Evolutionary conservation across 2,113 vertebrate genomes (phyloP), one percentile per base, ranked within the genome.

Genomic region (Zosterops japonicus): DNA sequence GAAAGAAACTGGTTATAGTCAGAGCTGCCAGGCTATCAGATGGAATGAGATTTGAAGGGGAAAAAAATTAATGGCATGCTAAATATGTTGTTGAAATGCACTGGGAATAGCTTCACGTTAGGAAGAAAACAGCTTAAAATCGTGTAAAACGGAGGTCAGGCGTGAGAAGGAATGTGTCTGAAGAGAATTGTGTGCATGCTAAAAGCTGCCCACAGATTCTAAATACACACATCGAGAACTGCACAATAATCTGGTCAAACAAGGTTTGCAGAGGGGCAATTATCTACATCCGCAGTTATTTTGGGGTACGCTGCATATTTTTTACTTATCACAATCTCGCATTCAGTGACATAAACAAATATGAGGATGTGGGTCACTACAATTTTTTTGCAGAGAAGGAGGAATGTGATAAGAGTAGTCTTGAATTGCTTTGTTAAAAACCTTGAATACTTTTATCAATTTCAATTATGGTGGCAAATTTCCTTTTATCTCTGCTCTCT

Each of bases 51-150:
- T 91, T 79, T 90, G 86, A 94, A 78, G 42, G 67, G 53, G 80
- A 74, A 92, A 93, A 79, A 92, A 91, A 95, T 69, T 93, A 95
- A 97, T 94, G 93, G 63, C 59, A 76, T 96, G 94, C 90, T 97
- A 96, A 95, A 92, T 94, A 92, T 81, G 60, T 85, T 92, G 47
- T 67, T 80, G 67, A 89, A 92, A 87, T 94, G 81, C 93, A 95
- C 68, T 94, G 92, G 87, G 90, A 85, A 92, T 92, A 82, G 31
- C 49, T 65, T 92, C 85, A 69, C 20, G 64, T 96, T 94, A 87
- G 72, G 93, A 96, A 77, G 87, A 91, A 97, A 97, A 96, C 61
- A 88, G 50, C 79, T 93, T 74, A 97, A 87, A 72, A 80, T 89
- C 83, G 63, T 96, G 70, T 84, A 95, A 94, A 95, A 94, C 6